Percentiles rank a stretch among this genome's conserved stretches.
These are phyloP conservation scores for Heteromyza rotundicornis DNA, from an alignment of 2,888 invertebrate species.

Conservation along the genomic window DNA sequence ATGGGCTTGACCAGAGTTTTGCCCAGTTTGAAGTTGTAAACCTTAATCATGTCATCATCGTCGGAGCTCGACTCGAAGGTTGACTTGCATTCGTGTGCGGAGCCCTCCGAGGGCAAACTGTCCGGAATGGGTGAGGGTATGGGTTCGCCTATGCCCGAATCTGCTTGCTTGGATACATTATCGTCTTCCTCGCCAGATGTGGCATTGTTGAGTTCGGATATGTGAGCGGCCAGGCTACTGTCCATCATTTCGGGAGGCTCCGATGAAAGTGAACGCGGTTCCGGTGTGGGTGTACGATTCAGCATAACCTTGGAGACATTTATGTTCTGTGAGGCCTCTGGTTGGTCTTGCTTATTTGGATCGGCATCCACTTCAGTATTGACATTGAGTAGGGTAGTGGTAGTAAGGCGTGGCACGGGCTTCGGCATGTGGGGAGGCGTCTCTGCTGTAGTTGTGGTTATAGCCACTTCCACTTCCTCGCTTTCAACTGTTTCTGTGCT, in stretches of 20 bases:
- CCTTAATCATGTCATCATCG: slow-evolving; percentile 59
- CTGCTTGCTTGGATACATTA: slow-evolving; percentile 54
- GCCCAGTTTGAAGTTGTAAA: slow-evolving; percentile 60
- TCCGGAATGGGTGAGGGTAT: slow-evolving; percentile 50
- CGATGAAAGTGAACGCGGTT: slow-evolving; percentile 47
- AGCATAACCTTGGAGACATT: slow-evolving; percentile 57
- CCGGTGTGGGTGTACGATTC: slow-evolving; percentile 56
- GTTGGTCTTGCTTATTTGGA: slow-evolving; percentile 11
- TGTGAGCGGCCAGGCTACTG: slow-evolving; percentile 19
- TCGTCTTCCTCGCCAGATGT: slow-evolving; percentile 44
- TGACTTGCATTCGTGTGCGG: slow-evolving; percentile 40
- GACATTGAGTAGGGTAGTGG: slow-evolving; percentile 34
- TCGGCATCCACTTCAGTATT: slow-evolving; percentile 12
- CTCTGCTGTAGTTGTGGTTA: background rate
- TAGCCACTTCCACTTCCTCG: background rate
- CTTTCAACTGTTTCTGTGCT: no score
- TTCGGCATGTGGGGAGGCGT: slow-evolving; percentile 37
- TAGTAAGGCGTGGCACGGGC: slow-evolving; percentile 48
- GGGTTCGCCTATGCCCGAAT: slow-evolving; percentile 57
- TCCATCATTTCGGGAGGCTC: slow-evolving; percentile 27
- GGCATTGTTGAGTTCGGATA: slow-evolving; percentile 13
- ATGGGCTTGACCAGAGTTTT: slow-evolving; percentile 50
- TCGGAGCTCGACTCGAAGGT: slow-evolving; percentile 59
- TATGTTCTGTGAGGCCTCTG: slow-evolving; percentile 19
- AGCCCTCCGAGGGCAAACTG: slow-evolving; percentile 34